Conservation (phyloP, 2,113 vertebrate genomes). For the Perccottus glenii region DNA sequence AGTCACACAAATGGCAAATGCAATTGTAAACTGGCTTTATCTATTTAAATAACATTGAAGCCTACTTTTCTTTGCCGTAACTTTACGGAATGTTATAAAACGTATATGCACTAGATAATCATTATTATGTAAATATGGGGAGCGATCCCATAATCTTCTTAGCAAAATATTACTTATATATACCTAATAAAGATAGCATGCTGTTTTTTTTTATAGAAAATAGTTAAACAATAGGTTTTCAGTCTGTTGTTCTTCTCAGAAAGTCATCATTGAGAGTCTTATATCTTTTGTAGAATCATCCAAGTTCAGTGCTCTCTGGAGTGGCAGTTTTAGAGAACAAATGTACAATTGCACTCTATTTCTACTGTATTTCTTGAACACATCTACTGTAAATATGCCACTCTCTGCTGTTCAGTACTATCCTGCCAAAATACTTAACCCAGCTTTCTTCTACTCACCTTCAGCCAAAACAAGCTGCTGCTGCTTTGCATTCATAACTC, state of each 20-base stretch:
- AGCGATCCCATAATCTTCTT: too few species aligned
- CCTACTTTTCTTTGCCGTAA: background rate
- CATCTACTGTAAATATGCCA: conserved; percentile 8
- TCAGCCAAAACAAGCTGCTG: conserved; percentile 33
- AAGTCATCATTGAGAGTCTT: too few species aligned
- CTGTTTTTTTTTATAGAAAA: too few species aligned
- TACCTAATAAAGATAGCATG: too few species aligned
- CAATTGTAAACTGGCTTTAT: too few species aligned
- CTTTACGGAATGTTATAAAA: background rate
- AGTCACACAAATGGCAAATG: too few species aligned
- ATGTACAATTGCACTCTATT: conserved; percentile 21
- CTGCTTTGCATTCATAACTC: conserved; percentile 47
- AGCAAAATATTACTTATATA: too few species aligned
- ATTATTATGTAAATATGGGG: background rate
- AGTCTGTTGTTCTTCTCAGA: too few species aligned
- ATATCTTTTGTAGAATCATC: conserved; percentile 27
- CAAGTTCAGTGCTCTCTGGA: conserved; percentile 4
- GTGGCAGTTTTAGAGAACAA: background rate
- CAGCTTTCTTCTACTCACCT: conserved; percentile 4
- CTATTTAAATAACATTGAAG: too few species aligned
- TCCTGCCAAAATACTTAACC: conserved; percentile 14
- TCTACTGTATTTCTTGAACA: conserved; percentile 4
- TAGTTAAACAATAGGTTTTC: too few species aligned
- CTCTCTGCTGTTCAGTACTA: background rate
- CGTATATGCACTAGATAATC: background rate